Evolutionary conservation across 2,113 vertebrate species (phyloP).

Genomic region (Regulus satrapa): DNA sequence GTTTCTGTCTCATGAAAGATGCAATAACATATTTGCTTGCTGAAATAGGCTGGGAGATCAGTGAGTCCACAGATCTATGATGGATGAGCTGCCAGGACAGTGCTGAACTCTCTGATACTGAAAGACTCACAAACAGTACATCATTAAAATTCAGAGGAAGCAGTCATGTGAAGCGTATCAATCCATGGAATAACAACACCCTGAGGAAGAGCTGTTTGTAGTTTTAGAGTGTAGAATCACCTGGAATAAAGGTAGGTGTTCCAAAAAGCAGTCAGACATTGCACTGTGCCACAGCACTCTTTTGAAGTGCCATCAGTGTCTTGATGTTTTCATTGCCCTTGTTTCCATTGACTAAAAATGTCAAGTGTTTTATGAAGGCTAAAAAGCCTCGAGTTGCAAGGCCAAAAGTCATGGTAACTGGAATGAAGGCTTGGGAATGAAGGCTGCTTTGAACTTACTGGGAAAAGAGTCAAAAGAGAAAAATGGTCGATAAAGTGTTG

Average conservation of each 20-base stretch:
- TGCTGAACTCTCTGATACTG: background rate
- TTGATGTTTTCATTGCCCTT: background rate
- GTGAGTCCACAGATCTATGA: background rate
- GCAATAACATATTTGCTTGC: background rate
- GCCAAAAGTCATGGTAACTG: background rate
- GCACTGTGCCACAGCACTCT: background rate
- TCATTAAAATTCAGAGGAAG: background rate
- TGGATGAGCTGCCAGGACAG: background rate
- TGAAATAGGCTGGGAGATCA: background rate
- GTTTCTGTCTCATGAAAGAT: background rate
- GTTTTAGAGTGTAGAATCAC: background rate
- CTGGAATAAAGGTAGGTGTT: background rate
- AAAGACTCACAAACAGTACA: background rate
- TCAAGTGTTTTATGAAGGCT: background rate
- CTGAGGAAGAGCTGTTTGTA: background rate
- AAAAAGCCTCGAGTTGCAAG: background rate
- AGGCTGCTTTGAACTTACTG: background rate
- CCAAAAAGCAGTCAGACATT: background rate
- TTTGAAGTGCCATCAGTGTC: background rate
- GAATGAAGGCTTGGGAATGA: background rate
- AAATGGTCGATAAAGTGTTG: background rate
- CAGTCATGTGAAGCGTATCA: rapidly evolving
- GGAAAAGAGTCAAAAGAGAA: background rate
- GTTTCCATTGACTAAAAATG: background rate
- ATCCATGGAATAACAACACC: background rate